These are phyloP conservation scores for Brachionus sp. DNA, from an alignment of 1,140 invertebrate genomes.

Conservation along the genomic window DNA sequence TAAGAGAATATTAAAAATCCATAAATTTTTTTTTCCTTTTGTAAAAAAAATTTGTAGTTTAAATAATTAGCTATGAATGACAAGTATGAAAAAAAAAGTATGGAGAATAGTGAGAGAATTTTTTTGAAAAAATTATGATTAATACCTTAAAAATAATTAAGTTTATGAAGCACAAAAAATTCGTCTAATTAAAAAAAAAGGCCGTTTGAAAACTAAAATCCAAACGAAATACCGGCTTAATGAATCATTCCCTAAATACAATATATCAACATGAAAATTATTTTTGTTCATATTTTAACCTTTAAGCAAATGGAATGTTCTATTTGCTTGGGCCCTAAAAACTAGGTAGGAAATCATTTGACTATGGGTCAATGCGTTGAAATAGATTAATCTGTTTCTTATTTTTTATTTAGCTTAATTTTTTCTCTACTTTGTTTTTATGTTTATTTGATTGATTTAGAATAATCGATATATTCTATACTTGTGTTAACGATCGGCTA, in stretches of 20 bases:
- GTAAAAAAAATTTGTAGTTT: background rate
- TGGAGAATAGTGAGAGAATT: background rate
- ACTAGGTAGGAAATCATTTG: slow-evolving; percentile 12
- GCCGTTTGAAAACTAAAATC: background rate
- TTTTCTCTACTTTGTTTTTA: background rate
- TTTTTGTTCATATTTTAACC: slow-evolving; percentile 1
- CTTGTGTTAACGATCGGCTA: background rate
- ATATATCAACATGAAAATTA: slow-evolving; percentile 14
- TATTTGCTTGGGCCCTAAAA: background rate
- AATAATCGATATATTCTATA: background rate
- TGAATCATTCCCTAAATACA: slow-evolving; percentile 12
- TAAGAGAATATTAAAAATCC: background rate
- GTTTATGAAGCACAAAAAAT: slow-evolving; percentile 1
- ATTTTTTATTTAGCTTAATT: background rate
- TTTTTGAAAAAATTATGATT: slow-evolving; percentile 23
- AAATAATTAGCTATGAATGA: slow-evolving; percentile 33
- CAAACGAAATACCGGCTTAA: background rate
- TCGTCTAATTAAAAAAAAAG: background rate
- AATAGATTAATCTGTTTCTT: background rate
- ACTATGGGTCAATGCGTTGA: slow-evolving; percentile 29
- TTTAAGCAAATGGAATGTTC: background rate
- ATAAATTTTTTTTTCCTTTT: background rate
- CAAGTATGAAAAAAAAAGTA: background rate
- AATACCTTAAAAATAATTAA: slow-evolving; percentile 28
- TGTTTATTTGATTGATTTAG: background rate